Conservation (phyloP, 2,113 vertebrate genomes). For the Psilopsiagon aurifrons region DNA sequence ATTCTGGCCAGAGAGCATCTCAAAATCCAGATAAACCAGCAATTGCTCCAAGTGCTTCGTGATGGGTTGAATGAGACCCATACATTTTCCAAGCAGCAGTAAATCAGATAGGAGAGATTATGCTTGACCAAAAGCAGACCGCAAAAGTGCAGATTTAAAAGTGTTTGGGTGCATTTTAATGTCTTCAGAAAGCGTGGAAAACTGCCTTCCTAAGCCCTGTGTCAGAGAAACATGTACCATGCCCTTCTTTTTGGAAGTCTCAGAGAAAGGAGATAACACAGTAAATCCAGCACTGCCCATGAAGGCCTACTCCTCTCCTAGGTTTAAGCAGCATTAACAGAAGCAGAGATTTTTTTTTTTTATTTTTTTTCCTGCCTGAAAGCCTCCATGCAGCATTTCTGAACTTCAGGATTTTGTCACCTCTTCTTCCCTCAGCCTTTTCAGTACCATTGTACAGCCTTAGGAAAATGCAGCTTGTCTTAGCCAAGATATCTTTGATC, state of each 20-base stretch:
- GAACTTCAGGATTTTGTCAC: not conserved
- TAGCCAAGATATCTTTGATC: not conserved
- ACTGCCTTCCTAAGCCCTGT: not conserved
- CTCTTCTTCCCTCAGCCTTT: not conserved
- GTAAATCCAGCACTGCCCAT: not conserved
- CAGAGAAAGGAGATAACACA: not conserved
- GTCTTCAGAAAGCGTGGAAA: not conserved
- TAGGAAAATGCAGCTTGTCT: not conserved
- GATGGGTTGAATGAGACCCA: not conserved
- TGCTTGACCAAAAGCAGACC: not conserved
- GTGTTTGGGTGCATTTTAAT: not conserved
- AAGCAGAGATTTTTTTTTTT: not conserved
- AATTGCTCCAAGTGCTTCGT: not conserved
- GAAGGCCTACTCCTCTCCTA: not conserved
- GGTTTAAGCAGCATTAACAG: not conserved
- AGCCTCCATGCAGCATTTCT: not conserved
- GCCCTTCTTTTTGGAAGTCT: not conserved
- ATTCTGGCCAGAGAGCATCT: not conserved
- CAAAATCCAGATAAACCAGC: not conserved
- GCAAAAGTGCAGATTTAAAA: not conserved
- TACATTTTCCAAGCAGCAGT: not conserved
- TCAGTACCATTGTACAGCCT: fast-evolving
- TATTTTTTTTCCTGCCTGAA: not conserved
- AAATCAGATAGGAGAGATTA: not conserved
- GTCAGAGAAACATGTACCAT: not conserved